Evolutionary conservation across 2,113 vertebrate species (phyloP), one percentile per base, ranked within the genome.

Genomic region (Catharus minimus): DNA sequence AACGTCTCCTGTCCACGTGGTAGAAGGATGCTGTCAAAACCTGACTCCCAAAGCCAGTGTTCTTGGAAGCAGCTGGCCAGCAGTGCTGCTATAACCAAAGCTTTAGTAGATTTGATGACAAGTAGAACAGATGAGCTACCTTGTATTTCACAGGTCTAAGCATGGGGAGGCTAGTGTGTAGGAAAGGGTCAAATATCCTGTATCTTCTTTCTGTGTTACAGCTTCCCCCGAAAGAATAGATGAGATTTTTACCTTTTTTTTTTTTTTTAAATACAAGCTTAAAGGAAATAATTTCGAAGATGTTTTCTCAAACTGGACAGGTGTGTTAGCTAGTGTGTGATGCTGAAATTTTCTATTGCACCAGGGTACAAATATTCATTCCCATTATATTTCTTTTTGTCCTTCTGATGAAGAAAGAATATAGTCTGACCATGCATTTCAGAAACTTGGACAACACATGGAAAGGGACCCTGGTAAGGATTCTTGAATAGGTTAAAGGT

Each of bases 61-160:
- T 90, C 83, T 69, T 90, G 80, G 89, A 76, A 90, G 75, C 67
- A 65, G 52, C 90, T 92, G 88, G 75, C 72, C 71, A 75, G 64
- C 68, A 68, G 76, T 5, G 2, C 10, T 75, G 69, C 88, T 90
- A 41, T 81, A 91, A 75, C 30, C 2, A 4, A 77, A 88, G 55
- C 75, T 71, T 64, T 44, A 10, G 49, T 15, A 43, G 77, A 6
- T 61, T 46, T 15, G 33, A 79, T 92, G 81, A 66, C 80, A 90
- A 68, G 73, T 75, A 26, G 80, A 88, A 92, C 69, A 86, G 80
- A 78, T 0, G 5, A 90, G 38, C 64, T 86, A 68, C 90, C 65
- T 80, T 71, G 17, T 78, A 55, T 94, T 88, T 94, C 65, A 66
- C 50, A 58, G 43, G 50, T 79, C 62, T 84, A 83, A 81, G 84